Conservation (phyloP, 2,797 vertebrate genomes). For the Menidia menidia region DNA sequence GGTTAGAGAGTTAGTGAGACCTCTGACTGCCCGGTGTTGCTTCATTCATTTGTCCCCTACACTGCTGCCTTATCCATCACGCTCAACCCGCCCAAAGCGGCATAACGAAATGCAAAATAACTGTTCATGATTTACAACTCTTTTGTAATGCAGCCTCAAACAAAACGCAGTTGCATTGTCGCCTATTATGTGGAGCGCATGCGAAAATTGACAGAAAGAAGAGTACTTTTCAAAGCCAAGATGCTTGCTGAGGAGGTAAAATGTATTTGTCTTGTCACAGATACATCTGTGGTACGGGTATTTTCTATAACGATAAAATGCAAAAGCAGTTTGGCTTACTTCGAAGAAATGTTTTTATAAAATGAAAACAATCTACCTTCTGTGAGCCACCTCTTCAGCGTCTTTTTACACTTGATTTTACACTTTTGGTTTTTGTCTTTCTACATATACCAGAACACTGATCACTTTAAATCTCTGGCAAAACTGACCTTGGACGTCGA, state of each 20-base stretch:
- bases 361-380: too few species aligned
- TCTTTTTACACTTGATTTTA: conserved; percentile 12
- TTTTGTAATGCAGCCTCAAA: conserved; percentile 60
- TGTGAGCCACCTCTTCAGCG: too few species aligned
- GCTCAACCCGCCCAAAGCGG: conserved; percentile 54
- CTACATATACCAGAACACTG: conserved; percentile 30
- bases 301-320: background rate
- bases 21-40: conserved; percentile 35
- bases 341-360: background rate
- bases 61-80: conserved; percentile 65
- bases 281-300: background rate
- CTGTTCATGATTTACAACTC: conserved; percentile 68
- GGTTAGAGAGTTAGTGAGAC: conserved; percentile 19
- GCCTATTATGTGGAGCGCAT: conserved; percentile 35
- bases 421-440: conserved; percentile 20
- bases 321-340: background rate
- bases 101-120: conserved; percentile 63
- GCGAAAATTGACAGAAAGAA: conserved; percentile 1
- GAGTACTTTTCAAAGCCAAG: background rate
- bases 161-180: conserved; percentile 41
- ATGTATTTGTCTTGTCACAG: background rate
- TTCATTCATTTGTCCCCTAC: conserved; percentile 62
- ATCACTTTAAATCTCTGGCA: conserved; percentile 84
- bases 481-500: conserved; percentile 81
- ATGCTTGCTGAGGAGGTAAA: background rate